A percentile compares a stretch with the other conserved stretches of the same genome.
phyloP scores from a whole-genome alignment of 2,113 vertebrate genomes.

The Seriola dumerili region DNA sequence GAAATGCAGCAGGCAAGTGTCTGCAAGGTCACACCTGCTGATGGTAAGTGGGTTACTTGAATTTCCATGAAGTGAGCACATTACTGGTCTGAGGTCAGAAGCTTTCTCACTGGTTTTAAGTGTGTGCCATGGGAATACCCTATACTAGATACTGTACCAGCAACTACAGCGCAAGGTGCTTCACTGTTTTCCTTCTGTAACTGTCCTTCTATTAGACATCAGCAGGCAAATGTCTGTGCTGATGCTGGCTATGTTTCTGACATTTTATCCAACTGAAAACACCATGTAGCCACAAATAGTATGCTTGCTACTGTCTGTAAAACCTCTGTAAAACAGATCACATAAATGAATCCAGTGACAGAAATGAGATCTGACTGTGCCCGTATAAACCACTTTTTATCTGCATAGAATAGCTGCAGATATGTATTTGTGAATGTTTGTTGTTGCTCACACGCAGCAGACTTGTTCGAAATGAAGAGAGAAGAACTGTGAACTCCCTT shows the following conservation, averaged over 20 bases:
- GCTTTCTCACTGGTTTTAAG: neutral
- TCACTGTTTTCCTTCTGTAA: neutral
- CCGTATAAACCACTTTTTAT: constrained; percentile 3
- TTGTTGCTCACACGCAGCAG: constrained; percentile 42
- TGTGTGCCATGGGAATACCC: neutral
- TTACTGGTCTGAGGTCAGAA: constrained; percentile 17
- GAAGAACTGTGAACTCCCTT: constrained; percentile 43
- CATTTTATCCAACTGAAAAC: neutral
- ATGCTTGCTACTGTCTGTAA: neutral
- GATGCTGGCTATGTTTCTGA: neutral
- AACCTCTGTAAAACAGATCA: neutral
- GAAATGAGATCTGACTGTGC: neutral
- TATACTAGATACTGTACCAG: neutral
- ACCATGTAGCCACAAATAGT: neutral
- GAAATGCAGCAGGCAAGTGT: constrained; percentile 15
- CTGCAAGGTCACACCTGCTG: constrained; percentile 48
- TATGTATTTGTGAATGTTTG: constrained; percentile 19
- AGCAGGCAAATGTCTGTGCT: neutral
- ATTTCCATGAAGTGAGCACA: constrained; percentile 39
- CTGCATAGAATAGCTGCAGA: constrained; percentile 30
- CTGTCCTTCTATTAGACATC: neutral
- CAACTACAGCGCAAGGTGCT: too few relatives aligned
- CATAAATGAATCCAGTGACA: constrained; percentile 10
- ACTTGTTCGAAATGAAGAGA: constrained; percentile 49
- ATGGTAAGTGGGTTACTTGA: constrained; percentile 24